A percentile compares a stretch with the other conserved stretches of the same genome.
phyloP scores from a whole-genome alignment of 2,113 vertebrate genomes.

The Bostrychus sinensis region DNA sequence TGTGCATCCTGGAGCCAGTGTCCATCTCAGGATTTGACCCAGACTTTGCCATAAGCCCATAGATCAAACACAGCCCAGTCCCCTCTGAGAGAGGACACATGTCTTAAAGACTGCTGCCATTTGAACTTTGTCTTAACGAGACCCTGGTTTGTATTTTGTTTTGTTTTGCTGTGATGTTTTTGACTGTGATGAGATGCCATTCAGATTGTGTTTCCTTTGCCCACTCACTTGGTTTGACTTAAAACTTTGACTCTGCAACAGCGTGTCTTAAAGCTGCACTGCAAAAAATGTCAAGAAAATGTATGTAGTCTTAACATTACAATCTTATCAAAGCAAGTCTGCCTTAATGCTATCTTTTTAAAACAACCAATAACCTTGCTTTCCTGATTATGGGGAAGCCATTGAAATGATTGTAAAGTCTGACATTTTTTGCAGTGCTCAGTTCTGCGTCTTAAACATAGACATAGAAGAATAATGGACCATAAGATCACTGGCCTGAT shows the following conservation, averaged over 20 bases:
- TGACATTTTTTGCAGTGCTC: constrained; percentile 32
- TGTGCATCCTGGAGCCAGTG: constrained; percentile 41
- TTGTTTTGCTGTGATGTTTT: constrained; percentile 37
- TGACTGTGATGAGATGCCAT: constrained; percentile 51
- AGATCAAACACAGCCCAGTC: constrained; percentile 9
- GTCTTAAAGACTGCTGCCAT: constrained; percentile 64
- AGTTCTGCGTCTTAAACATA: constrained; percentile 51
- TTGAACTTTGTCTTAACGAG: constrained; percentile 40
- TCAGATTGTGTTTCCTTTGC: constrained; percentile 37
- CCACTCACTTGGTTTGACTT: constrained; percentile 12
- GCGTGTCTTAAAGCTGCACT: constrained; percentile 56
- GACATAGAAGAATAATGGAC: constrained; percentile 5
- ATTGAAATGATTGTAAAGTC: not conserved
- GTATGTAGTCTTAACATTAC: constrained; percentile 8
- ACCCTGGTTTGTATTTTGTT: not conserved
- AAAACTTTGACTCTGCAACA: constrained; percentile 12
- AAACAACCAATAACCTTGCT: not conserved
- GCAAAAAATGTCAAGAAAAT: constrained; percentile 39
- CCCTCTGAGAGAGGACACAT: constrained; percentile 12
- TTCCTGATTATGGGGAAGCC: not conserved
- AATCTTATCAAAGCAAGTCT: not conserved
- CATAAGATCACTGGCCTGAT: no score
- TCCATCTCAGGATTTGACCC: constrained; percentile 36
- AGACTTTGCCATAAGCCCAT: constrained; percentile 5
- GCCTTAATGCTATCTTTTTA: no score